Evolutionary conservation across 2,888 invertebrate species (phyloP).

Genomic region (Sussaba pulchella): DNA sequence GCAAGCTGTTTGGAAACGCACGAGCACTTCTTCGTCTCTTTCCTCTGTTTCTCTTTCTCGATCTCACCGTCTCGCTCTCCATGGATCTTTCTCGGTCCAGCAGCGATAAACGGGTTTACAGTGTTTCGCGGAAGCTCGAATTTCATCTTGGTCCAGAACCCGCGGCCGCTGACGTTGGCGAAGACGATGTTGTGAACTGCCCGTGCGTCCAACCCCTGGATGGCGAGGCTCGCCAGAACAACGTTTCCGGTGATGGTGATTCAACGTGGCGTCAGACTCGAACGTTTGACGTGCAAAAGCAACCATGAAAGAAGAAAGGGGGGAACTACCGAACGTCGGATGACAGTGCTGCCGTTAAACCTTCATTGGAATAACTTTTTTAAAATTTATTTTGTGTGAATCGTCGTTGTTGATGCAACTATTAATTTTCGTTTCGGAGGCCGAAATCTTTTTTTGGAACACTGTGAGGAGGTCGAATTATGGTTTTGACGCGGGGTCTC

Average conservation of each 20-base stretch:
- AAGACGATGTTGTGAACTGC: constrained; percentile 27
- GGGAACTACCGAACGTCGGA: neutral
- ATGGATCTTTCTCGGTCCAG: constrained; percentile 60
- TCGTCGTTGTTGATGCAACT: too few species aligned
- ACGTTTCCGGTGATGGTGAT: constrained; percentile 51
- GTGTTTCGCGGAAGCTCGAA: constrained; percentile 73
- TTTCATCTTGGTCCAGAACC: constrained; percentile 65
- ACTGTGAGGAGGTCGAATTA: too few species aligned
- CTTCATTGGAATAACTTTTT: too few species aligned
- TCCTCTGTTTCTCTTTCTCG: constrained; percentile 5
- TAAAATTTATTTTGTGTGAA: too few species aligned
- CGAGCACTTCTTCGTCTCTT: constrained; percentile 36
- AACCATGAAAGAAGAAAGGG: constrained; percentile 1
- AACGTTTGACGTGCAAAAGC: neutral
- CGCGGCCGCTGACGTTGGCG: constrained; percentile 22
- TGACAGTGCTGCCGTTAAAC: neutral
- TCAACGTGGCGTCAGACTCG: constrained; percentile 19
- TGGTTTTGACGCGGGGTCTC: too few species aligned
- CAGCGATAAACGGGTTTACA: constrained; percentile 74
- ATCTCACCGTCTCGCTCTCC: too few species aligned
- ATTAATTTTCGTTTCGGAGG: too few species aligned
- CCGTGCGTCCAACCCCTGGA: constrained; percentile 13
- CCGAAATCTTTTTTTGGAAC: too few species aligned
- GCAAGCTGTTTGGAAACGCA: constrained; percentile 16
- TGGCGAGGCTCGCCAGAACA: constrained; percentile 2